Base-by-base conservation (phyloP, 2,888 invertebrate species). In the Hofmannophila pseudospretella region DNA sequence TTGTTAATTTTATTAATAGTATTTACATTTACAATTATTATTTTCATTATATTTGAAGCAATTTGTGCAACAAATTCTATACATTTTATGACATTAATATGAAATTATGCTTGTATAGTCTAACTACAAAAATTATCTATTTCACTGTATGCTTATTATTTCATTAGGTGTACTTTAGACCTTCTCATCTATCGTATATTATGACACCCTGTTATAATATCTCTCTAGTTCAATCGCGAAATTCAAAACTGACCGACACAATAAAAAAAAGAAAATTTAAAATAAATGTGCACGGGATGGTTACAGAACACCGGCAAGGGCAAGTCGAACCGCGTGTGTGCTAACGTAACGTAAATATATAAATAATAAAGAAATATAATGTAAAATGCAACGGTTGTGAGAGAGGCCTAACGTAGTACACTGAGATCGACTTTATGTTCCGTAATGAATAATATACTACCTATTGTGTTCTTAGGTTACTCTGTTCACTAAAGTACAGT, bases 401-500 rank as follows among this genome's bases (percentile, higher is more conserved):
- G 72, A 72, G 79, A 78, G 82, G 85, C 85, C 85, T 85, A 84
- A 73, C 44, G 68, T 81, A 80, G 77, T 73, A 54, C 58, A 68
- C 60, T 66, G 72, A 67, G 58, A 57, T 50, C 45, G 47, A 47
- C 23, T 29, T 35, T 37, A 32, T 32, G 16, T 27, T 27, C 32
- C 20, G n/a, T 29, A 32, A 65, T 27, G n/a, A 2, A 68, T 61
- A 2, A 68, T 60, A 66, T 78, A 77, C 79, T 78, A 63, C 81
- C 81, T 73, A 73, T 74, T 80, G 84, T 85, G 84, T 84, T 84
- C 84, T 67, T 73, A 77, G 67, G 66, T 60, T 71, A 71, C 74
- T 67, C 59, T 62, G 66, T 66, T 71, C 67, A 64, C 34, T 54
- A 38, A 51, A 54, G 54, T 59, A 58, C 59, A 59, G 72, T 71